Conservation (phyloP, 2,888 invertebrate genomes). For the Hyles lineata region DNA sequence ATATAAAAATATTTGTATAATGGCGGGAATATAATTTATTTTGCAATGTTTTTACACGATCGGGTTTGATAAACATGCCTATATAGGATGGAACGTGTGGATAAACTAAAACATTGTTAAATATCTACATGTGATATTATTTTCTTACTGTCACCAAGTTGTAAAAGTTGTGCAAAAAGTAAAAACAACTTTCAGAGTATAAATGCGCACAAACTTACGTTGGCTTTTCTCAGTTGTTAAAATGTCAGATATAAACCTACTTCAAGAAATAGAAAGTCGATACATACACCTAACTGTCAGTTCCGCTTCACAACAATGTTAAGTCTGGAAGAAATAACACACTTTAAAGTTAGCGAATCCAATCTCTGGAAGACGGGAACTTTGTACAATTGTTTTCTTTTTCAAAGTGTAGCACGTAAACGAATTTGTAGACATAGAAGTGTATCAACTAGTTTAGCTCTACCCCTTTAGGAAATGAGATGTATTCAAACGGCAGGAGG, state of each 20-base stretch:
- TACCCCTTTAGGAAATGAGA: not conserved
- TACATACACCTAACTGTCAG: conserved; percentile 64
- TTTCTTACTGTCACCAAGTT: too few species aligned
- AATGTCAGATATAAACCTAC: conserved; percentile 21
- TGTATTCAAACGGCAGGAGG: not conserved
- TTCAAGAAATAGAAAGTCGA: conserved; percentile 54
- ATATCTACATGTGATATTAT: too few species aligned
- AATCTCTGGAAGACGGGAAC: conserved; percentile 74
- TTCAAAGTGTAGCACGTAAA: conserved; percentile 68
- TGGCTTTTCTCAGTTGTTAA: conserved; percentile 19
- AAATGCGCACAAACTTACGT: not conserved
- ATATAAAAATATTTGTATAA: too few species aligned
- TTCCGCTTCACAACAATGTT: conserved; percentile 68
- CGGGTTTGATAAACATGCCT: too few species aligned
- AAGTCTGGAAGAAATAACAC: conserved; percentile 74
- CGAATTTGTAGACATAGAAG: conserved; percentile 57
- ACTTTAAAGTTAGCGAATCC: conserved; percentile 79
- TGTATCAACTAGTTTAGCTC: conserved; percentile 37
- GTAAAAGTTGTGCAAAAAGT: not conserved
- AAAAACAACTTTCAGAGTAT: not conserved
- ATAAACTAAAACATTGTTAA: too few species aligned
- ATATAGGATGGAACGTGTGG: too few species aligned
- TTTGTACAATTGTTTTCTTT: conserved; percentile 77
- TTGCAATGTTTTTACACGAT: too few species aligned
- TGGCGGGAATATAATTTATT: too few species aligned